A percentile compares a stretch with the other conserved stretches of the same genome.
Conservation (phyloP, 2,113 vertebrate species). For the Forbesichthys papilliferus region DNA sequence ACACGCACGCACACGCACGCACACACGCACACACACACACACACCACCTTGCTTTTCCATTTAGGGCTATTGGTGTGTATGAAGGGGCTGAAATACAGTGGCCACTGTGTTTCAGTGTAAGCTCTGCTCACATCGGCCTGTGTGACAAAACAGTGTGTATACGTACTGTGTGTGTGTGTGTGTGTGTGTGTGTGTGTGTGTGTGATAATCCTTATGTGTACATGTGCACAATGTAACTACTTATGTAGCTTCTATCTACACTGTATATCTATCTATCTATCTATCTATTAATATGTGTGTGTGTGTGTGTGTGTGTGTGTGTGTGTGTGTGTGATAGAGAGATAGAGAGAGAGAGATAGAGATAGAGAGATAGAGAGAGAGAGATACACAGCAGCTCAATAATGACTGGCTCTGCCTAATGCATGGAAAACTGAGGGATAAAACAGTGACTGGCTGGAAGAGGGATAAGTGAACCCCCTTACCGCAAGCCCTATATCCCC, state of each 20-base stretch:
- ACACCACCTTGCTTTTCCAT: slow-evolving; percentile 76
- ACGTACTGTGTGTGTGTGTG: background rate
- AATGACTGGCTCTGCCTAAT: slow-evolving; percentile 27
- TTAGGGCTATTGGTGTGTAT: slow-evolving; percentile 60
- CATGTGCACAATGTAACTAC: background rate
- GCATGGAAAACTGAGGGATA: slow-evolving; percentile 45
- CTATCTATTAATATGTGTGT: background rate
- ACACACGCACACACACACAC: slow-evolving; percentile 4
- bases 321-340: background rate
- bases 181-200: slow-evolving; percentile 18
- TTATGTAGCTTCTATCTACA: background rate
- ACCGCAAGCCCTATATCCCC: slow-evolving; percentile 38
- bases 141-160: background rate
- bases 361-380: background rate
- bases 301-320: slow-evolving; percentile 2
- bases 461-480: slow-evolving; percentile 15
- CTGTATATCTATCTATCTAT: background rate
- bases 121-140: slow-evolving; percentile 13
- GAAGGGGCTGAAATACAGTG: slow-evolving; percentile 61
- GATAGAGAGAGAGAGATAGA: background rate
- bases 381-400: slow-evolving; percentile 16
- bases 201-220: background rate
- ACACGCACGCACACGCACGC: background rate
- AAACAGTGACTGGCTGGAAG: slow-evolving; percentile 32
- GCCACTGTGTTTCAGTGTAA: slow-evolving; percentile 39